These are phyloP conservation scores for Poeciliopsis occidentalis DNA, from an alignment of 2,113 vertebrate genomes.

Conservation along the genomic window DNA sequence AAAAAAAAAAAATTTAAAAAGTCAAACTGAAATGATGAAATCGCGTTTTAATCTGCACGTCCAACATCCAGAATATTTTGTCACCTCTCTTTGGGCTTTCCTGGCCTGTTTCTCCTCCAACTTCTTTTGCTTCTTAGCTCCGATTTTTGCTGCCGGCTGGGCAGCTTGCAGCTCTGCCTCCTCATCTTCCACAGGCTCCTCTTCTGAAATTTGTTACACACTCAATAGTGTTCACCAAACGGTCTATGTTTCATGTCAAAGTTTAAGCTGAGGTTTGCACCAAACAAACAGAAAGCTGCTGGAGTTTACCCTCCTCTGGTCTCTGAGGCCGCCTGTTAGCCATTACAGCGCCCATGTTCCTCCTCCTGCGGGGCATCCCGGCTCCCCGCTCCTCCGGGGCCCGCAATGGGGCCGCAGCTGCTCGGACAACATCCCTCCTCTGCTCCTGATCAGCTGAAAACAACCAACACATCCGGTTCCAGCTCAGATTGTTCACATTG, in stretches of 20 bases:
- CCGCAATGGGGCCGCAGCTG: conserved; percentile 52
- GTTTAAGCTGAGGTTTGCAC: neutral
- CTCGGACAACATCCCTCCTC: conserved; percentile 62
- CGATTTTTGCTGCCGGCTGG: conserved; percentile 85
- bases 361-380: conserved; percentile 84
- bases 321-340: conserved; percentile 79
- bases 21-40: neutral
- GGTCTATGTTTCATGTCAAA: neutral
- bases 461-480: neutral
- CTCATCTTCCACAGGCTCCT: conserved; percentile 57
- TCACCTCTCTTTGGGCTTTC: conserved; percentile 92
- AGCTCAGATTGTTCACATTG: no score
- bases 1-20: neutral
- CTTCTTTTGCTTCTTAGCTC: conserved; percentile 95
- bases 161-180: conserved; percentile 75
- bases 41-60: no score
- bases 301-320: conserved; percentile 52
- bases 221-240: no score
- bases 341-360: conserved; percentile 83
- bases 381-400: conserved; percentile 79
- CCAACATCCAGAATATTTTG: no score
- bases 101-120: conserved; percentile 96
- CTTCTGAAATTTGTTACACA: conserved; percentile 63
- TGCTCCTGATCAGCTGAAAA: conserved; percentile 63
- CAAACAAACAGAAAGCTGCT: neutral